Conservation (phyloP, 2,113 vertebrate species). For the Pterocles orientalis region DNA sequence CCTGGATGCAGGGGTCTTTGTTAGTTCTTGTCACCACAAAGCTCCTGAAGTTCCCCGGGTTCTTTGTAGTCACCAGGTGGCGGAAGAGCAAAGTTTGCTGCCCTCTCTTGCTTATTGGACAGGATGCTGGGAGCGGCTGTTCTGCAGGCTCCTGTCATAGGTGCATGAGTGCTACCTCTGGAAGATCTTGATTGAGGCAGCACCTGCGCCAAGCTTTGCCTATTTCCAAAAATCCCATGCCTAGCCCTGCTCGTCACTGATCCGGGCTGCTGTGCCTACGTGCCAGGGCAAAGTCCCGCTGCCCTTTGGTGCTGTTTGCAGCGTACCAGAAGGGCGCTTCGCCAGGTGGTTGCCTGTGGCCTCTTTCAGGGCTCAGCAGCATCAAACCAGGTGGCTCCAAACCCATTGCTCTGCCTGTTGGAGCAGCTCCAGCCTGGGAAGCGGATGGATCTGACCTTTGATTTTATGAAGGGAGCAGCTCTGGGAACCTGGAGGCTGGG, state of each 20-base stretch:
- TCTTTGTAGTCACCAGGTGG: background rate
- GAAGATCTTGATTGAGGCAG: background rate
- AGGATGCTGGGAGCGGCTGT: accelerated
- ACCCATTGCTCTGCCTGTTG: background rate
- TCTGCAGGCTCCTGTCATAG: background rate
- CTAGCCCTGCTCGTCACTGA: background rate
- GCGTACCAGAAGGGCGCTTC: too few relatives aligned
- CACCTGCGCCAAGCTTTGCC: background rate
- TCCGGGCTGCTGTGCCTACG: accelerated
- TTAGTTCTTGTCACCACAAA: background rate
- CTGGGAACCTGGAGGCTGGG: background rate
- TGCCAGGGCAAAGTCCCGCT: background rate
- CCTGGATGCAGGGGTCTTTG: background rate
- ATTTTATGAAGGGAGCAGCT: background rate
- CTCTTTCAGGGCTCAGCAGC: background rate
- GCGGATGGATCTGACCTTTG: background rate
- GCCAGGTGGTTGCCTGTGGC: background rate
- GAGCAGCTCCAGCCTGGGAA: background rate
- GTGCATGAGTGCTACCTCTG: background rate
- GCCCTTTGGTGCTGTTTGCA: too few relatives aligned
- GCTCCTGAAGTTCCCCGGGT: background rate
- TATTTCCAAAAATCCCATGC: background rate
- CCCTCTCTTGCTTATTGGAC: background rate
- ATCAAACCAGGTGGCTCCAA: background rate
- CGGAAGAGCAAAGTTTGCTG: background rate